Conservation (phyloP, 2,888 invertebrate genomes). For the Ornithoptera alexandrae region DNA sequence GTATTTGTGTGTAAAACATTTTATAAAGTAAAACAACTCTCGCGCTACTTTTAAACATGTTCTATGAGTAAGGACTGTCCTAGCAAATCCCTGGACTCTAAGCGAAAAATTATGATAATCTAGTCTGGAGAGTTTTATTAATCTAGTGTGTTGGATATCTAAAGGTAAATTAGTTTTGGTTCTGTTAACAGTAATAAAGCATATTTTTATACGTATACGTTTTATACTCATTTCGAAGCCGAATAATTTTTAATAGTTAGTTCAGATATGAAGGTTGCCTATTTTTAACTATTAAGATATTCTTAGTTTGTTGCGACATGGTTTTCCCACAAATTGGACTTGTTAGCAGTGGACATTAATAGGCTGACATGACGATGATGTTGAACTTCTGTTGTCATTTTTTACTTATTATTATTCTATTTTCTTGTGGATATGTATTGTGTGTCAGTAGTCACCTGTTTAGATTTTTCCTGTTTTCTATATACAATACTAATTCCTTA, state of each 20-base stretch:
- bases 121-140: conserved; percentile 24
- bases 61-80: background rate
- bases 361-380: too few relatives aligned
- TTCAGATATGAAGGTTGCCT: background rate
- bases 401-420: too few relatives aligned
- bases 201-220: background rate
- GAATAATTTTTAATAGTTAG: background rate
- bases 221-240: background rate
- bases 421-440: too few relatives aligned
- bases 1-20: background rate
- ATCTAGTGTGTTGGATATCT: conserved; percentile 12
- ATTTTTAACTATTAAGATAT: background rate
- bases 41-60: conserved; percentile 3
- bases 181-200: conserved; percentile 6
- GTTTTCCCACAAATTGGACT: too few relatives aligned
- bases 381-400: too few relatives aligned
- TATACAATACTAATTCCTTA: too few relatives aligned
- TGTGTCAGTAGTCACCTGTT: background rate
- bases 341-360: too few relatives aligned
- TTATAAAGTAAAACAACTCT: background rate
- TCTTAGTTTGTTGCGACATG: too few relatives aligned
- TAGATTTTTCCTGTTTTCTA: background rate
- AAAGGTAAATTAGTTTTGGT: conserved; percentile 12
- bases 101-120: conserved; percentile 17
- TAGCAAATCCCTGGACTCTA: conserved; percentile 14